A percentile compares a stretch with the other conserved stretches of the same genome.
These are phyloP conservation scores for Clunio marinus DNA, from an alignment of 2,888 invertebrate species.

Conservation along the genomic window DNA sequence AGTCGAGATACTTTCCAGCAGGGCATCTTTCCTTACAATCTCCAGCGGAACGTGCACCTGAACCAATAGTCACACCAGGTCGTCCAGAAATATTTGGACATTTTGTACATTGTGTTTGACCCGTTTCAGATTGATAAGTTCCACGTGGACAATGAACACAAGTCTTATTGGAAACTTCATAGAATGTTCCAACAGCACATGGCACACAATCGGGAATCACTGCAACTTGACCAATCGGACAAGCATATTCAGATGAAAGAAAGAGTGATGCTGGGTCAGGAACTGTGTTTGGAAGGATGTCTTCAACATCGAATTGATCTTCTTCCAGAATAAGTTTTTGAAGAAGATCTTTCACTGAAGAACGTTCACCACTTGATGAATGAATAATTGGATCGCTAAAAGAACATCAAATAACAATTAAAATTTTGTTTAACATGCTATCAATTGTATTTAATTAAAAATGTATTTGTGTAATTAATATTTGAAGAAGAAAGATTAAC, in stretches of 20 bases:
- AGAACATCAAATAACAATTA: slow-evolving; percentile 19
- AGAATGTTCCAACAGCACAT: slow-evolving; percentile 86
- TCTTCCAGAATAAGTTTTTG: slow-evolving; percentile 89
- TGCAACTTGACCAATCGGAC: slow-evolving; percentile 88
- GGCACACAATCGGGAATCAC: slow-evolving; percentile 92
- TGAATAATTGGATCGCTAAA: slow-evolving; percentile 83
- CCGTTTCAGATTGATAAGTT: slow-evolving; percentile 89
- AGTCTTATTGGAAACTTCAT: slow-evolving; percentile 67
- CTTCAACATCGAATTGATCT: slow-evolving; percentile 89
- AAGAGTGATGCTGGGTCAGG: slow-evolving; percentile 86
- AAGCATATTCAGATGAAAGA: slow-evolving; percentile 87
- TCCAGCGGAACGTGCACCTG: slow-evolving; percentile 80
- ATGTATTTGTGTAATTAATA: not conserved
- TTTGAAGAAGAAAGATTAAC: not conserved
- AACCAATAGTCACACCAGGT: slow-evolving; percentile 79
- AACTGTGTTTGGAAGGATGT: slow-evolving; percentile 88
- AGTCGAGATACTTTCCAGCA: slow-evolving; percentile 90
- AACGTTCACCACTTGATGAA: slow-evolving; percentile 79
- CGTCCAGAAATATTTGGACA: slow-evolving; percentile 90
- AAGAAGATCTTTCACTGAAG: slow-evolving; percentile 75
- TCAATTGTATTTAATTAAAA: too few relatives aligned
- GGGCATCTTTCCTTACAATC: slow-evolving; percentile 93
- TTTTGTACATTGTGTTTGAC: slow-evolving; percentile 79
- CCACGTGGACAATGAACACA: slow-evolving; percentile 84
- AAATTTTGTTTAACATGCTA: not conserved